These are phyloP conservation scores for Rhea pennata DNA, from an alignment of 2,113 vertebrate species.

Conservation along the genomic window DNA sequence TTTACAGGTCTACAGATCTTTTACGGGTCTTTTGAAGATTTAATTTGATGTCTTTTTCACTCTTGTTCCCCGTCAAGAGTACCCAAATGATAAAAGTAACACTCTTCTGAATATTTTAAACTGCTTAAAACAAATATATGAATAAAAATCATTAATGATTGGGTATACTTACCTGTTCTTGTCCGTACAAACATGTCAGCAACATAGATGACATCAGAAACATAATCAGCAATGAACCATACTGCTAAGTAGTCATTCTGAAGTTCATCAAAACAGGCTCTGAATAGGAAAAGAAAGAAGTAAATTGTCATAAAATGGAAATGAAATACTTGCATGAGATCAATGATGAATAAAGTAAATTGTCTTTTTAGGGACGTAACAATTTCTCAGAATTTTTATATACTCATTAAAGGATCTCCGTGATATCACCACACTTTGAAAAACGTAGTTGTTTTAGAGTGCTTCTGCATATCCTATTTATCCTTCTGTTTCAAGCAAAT, in stretches of 20 bases:
- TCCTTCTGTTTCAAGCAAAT: neutral
- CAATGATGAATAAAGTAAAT: neutral
- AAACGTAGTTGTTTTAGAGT: neutral
- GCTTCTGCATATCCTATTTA: neutral
- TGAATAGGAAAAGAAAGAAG: constrained; percentile 66
- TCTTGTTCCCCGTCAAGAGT: neutral
- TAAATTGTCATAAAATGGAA: neutral
- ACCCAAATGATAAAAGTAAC: neutral
- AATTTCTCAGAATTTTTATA: neutral
- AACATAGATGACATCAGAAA: constrained; percentile 85
- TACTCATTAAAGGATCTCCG: neutral
- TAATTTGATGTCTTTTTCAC: neutral
- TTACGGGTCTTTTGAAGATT: neutral
- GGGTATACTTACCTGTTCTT: constrained; percentile 84
- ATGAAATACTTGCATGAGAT: neutral
- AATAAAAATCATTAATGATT: neutral
- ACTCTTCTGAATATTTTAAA: neutral
- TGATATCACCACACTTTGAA: neutral
- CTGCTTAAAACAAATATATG: neutral
- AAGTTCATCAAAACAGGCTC: constrained; percentile 96
- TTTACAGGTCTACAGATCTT: neutral
- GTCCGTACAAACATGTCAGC: constrained; percentile 92
- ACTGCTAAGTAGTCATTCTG: constrained; percentile 83
- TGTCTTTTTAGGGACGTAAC: neutral
- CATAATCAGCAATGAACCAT: constrained; percentile 89